Percentiles rank a stretch among this genome's conserved stretches.
Evolutionary conservation across 2,888 invertebrate genomes (phyloP).

Genomic region (Drosophila subquinaria): DNA sequence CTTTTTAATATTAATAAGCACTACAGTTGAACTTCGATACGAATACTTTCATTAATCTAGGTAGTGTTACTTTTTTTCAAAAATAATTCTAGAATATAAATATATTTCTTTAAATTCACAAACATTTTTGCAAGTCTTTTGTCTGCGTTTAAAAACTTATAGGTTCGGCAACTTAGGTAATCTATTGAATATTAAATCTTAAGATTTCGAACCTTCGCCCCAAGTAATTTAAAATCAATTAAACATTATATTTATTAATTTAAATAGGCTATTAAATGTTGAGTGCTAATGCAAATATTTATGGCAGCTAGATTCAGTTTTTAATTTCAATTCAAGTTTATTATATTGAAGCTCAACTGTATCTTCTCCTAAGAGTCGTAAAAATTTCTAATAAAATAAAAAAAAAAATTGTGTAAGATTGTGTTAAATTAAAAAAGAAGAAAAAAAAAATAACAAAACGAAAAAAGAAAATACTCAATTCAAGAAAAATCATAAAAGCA

Average conservation of each 20-base stretch:
- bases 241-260: background rate
- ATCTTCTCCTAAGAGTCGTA: conserved; percentile 13
- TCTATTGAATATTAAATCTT: background rate
- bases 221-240: background rate
- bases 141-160: too few species aligned
- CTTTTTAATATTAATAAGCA: background rate
- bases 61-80: background rate
- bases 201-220: background rate
- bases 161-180: background rate
- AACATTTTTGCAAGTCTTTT: too few species aligned
- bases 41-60: too few species aligned
- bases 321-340: background rate
- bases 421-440: conserved; percentile 18
- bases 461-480: conserved; percentile 34
- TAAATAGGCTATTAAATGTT: background rate
- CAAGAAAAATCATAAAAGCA: conserved; percentile 63
- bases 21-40: background rate
- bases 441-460: conserved; percentile 12
- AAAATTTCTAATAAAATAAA: conserved; percentile 17
- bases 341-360: background rate
- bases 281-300: background rate
- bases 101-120: too few species aligned
- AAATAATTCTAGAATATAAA: background rate
- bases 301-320: background rate
- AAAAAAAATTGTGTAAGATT: conserved; percentile 15